Conservation (phyloP, 2,113 vertebrate species). For the Corythornis cristatus region DNA sequence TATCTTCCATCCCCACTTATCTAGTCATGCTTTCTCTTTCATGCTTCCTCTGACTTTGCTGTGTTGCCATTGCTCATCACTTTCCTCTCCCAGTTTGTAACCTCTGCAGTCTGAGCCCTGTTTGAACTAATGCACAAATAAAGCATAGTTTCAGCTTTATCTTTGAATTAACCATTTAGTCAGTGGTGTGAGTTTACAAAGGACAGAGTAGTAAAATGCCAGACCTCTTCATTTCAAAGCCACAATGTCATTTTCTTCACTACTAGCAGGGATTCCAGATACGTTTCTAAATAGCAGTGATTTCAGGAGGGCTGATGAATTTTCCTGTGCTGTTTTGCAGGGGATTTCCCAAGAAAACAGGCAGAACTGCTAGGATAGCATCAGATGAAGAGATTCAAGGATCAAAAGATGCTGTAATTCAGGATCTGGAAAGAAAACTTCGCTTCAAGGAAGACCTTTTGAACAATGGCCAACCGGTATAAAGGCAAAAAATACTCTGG, state of each 20-base stretch:
- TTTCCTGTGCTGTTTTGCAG: constrained; percentile 69
- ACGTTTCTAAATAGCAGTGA: neutral
- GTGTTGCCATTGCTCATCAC: neutral
- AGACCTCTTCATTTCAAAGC: neutral
- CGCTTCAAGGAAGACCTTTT: constrained; percentile 96
- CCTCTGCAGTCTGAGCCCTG: neutral
- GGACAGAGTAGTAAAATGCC: neutral
- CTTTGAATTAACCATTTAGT: neutral
- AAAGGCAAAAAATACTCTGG: neutral
- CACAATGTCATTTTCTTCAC: neutral
- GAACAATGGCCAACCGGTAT: constrained; percentile 91
- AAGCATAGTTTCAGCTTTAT: neutral
- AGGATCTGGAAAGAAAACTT: constrained; percentile 96
- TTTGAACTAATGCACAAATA: neutral
- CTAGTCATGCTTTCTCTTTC: constrained; percentile 12
- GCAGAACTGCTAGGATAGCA: constrained; percentile 83
- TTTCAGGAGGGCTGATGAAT: neutral
- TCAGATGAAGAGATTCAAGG: constrained; percentile 97
- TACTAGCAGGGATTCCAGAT: neutral
- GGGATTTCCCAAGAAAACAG: constrained; percentile 88
- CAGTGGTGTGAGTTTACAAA: neutral
- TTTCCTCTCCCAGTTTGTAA: neutral
- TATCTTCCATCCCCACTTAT: neutral
- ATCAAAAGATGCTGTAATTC: constrained; percentile 96
- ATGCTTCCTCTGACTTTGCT: neutral